Evolutionary conservation across 2,888 invertebrate species (phyloP).

Genomic region (Xestia c-nigrum): DNA sequence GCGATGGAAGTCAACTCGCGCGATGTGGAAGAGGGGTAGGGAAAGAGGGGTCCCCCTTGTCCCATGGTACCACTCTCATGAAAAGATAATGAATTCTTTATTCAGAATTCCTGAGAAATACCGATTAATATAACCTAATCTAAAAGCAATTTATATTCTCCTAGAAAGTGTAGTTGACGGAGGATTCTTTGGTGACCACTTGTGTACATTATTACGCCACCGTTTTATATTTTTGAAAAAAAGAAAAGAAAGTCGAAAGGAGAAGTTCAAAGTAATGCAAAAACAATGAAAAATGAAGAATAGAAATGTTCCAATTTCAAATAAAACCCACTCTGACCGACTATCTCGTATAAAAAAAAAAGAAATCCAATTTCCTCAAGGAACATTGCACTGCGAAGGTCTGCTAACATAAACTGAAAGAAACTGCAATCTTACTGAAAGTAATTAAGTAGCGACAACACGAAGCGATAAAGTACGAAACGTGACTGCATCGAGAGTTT

Average conservation of each 20-base stretch:
- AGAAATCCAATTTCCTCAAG: slow-evolving; percentile 12
- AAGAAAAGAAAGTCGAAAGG: neutral
- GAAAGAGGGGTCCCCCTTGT: too few species aligned
- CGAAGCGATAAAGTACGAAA: slow-evolving; percentile 7
- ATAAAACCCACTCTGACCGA: neutral
- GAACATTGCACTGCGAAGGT: slow-evolving; percentile 13
- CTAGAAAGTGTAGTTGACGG: too few species aligned
- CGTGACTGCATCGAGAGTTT: slow-evolving; percentile 23
- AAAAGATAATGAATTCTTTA: too few species aligned
- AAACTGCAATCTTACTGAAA: slow-evolving; percentile 32
- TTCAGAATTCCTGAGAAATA: too few species aligned
- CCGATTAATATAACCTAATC: too few species aligned
- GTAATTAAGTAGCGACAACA: slow-evolving; percentile 40
- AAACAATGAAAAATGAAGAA: neutral
- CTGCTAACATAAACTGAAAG: slow-evolving; percentile 14
- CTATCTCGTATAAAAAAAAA: slow-evolving; percentile 5
- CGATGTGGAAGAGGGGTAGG: too few species aligned
- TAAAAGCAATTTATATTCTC: too few species aligned
- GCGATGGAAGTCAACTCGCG: too few species aligned
- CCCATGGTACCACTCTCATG: too few species aligned
- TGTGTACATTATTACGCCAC: neutral
- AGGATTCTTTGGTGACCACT: neutral
- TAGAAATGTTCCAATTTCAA: neutral
- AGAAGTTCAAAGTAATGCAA: neutral
- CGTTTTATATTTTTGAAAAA: neutral